These are phyloP conservation scores for Ciconia maguari DNA, from an alignment of 2,113 vertebrate genomes.

Conservation along the genomic window DNA sequence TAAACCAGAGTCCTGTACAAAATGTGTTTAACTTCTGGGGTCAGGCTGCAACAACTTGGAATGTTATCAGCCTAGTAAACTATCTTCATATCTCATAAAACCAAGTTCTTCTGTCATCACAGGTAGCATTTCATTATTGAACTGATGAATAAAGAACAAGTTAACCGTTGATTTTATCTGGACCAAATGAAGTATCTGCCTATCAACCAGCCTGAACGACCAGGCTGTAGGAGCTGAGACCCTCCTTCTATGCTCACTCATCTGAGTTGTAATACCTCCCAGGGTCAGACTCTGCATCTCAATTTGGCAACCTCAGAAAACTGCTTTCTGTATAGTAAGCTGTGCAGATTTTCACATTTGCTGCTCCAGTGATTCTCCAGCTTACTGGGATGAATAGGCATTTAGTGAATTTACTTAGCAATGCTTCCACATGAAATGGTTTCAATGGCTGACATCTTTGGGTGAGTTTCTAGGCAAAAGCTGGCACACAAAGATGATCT, in stretches of 20 bases:
- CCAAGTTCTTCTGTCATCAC: not conserved
- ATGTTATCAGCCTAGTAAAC: not conserved
- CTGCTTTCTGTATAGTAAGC: conserved; percentile 55
- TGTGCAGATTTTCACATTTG: conserved; percentile 78
- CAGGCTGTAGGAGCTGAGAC: not conserved
- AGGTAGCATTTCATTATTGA: conserved; percentile 34
- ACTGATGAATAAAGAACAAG: conserved; percentile 40
- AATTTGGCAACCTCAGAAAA: conserved; percentile 65
- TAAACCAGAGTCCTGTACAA: not conserved
- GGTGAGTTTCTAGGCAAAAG: conserved; percentile 53
- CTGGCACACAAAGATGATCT: conserved; percentile 38
- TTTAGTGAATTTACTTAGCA: conserved; percentile 81
- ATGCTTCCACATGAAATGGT: conserved; percentile 80
- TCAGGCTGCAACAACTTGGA: not conserved
- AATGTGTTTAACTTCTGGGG: not conserved
- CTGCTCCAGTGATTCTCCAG: conserved; percentile 67
- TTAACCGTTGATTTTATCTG: conserved; percentile 49
- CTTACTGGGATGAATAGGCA: conserved; percentile 75
- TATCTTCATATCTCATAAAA: not conserved
- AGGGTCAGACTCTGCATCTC: conserved; percentile 57
- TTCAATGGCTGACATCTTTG: conserved; percentile 73
- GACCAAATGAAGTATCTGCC: conserved; percentile 16
- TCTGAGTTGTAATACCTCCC: conserved; percentile 9
- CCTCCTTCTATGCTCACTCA: not conserved
- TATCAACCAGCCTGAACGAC: not conserved